These are phyloP conservation scores for Setophaga petechia DNA, from an alignment of 2,113 vertebrate genomes.

Conservation along the genomic window DNA sequence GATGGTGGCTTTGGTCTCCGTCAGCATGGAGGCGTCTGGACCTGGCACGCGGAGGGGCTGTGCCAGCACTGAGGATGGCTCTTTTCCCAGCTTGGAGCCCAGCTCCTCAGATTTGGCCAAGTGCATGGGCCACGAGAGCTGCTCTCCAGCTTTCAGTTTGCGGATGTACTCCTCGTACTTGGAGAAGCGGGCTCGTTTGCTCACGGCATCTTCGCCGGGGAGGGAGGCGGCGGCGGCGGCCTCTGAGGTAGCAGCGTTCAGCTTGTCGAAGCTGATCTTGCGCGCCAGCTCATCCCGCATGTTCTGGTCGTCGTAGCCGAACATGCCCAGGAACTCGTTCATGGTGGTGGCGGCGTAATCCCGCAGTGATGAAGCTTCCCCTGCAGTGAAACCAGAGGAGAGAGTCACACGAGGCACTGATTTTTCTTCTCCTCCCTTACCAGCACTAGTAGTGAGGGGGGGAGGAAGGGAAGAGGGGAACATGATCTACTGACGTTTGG, in stretches of 20 bases:
- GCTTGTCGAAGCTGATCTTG: constrained; percentile 96
- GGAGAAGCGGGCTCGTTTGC: constrained; percentile 92
- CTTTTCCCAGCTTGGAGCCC: constrained; percentile 84
- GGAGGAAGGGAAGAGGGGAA: constrained; percentile 61
- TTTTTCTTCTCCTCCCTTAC: neutral
- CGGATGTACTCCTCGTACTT: constrained; percentile 99
- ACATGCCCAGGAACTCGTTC: constrained; percentile 98
- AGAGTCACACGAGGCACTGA: neutral
- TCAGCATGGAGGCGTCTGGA: constrained; percentile 78
- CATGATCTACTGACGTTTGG: constrained; percentile 81
- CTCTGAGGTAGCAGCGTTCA: constrained; percentile 90
- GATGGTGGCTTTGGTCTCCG: constrained; percentile 90
- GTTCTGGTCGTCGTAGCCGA: constrained; percentile 95
- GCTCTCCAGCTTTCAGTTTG: constrained; percentile 94
- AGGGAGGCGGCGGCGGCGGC: constrained; percentile 60
- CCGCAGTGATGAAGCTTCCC: constrained; percentile 89
- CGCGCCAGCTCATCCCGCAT: constrained; percentile 92
- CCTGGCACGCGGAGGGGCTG: constrained; percentile 74
- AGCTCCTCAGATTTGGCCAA: constrained; percentile 84
- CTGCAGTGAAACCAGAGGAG: constrained; percentile 63
- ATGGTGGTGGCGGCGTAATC: constrained; percentile 97
- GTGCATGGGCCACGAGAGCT: constrained; percentile 88
- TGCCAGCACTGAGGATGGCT: constrained; percentile 71
- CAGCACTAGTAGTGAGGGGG: neutral
- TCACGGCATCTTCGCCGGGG: constrained; percentile 82